Evolutionary conservation across 2,113 vertebrate species (phyloP).

Genomic region (Bubalus kerabau): DNA sequence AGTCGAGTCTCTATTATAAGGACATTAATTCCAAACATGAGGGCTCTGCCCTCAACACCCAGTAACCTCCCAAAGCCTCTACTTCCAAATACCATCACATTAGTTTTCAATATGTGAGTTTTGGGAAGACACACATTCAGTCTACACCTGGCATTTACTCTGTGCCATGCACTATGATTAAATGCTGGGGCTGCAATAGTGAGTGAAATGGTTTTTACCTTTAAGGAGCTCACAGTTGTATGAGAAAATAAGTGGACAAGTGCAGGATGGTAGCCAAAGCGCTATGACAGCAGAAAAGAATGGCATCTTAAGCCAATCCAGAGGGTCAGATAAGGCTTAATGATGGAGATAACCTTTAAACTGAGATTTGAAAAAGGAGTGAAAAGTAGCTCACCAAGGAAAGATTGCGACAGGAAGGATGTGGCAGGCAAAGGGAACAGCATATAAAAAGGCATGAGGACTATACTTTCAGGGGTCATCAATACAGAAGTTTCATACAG

Average conservation of each 20-base stretch:
- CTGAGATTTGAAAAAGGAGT: neutral
- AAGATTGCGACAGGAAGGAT: neutral
- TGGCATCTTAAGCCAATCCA: neutral
- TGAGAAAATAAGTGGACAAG: neutral
- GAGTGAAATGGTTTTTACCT: neutral
- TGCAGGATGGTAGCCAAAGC: neutral
- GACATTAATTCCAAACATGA: neutral
- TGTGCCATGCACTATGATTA: neutral
- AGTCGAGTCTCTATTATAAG: neutral
- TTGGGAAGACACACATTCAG: neutral
- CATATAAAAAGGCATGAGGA: neutral
- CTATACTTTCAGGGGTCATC: neutral
- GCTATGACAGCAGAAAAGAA: neutral
- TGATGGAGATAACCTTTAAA: neutral
- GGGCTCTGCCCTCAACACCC: neutral
- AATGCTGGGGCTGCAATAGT: neutral
- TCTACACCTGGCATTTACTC: neutral
- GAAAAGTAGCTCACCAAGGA: neutral
- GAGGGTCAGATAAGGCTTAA: neutral
- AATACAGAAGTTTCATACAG: neutral
- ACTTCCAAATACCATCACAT: neutral
- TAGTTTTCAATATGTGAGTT: neutral
- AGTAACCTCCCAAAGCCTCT: neutral
- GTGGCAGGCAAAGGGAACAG: neutral
- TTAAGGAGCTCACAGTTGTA: neutral